Percentiles rank a stretch among this genome's conserved stretches.
These are phyloP conservation scores for Nothura maculosa DNA, from an alignment of 2,797 vertebrate genomes.

Conservation along the genomic window DNA sequence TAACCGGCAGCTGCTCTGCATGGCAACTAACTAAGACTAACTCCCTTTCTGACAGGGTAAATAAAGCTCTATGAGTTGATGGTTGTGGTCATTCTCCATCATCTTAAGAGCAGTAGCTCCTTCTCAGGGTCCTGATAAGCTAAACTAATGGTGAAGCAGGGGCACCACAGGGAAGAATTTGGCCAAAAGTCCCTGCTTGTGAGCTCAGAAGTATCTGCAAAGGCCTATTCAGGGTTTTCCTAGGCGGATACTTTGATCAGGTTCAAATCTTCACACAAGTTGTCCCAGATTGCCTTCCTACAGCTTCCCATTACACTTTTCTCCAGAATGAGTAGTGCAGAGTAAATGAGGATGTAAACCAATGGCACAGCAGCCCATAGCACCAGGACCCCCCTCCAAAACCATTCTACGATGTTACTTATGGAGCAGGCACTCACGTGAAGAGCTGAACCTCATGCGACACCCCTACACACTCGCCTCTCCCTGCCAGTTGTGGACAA, in stretches of 20 bases:
- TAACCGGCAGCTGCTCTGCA: not conserved
- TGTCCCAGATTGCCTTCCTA: not conserved
- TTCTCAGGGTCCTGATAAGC: rapidly evolving
- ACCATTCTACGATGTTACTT: rapidly evolving
- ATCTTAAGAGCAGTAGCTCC: not conserved
- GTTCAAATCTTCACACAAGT: not conserved
- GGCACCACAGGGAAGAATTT: not conserved
- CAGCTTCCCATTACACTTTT: not conserved
- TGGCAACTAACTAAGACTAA: not conserved
- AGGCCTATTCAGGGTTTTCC: not conserved
- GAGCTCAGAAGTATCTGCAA: not conserved
- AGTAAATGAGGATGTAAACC: not conserved
- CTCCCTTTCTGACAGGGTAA: not conserved
- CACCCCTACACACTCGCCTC: not conserved
- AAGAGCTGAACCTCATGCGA: rapidly evolving
- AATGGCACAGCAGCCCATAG: not conserved
- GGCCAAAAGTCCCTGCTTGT: not conserved
- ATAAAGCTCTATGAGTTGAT: not conserved
- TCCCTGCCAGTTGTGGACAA: not conserved
- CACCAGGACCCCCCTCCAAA: not conserved
- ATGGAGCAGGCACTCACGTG: rapidly evolving
- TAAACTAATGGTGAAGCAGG: not conserved
- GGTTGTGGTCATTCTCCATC: not conserved
- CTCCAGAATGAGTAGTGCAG: not conserved
- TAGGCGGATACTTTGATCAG: too few relatives aligned